These are phyloP conservation scores for Noctua janthina DNA, from an alignment of 2,888 invertebrate genomes.

Conservation along the genomic window DNA sequence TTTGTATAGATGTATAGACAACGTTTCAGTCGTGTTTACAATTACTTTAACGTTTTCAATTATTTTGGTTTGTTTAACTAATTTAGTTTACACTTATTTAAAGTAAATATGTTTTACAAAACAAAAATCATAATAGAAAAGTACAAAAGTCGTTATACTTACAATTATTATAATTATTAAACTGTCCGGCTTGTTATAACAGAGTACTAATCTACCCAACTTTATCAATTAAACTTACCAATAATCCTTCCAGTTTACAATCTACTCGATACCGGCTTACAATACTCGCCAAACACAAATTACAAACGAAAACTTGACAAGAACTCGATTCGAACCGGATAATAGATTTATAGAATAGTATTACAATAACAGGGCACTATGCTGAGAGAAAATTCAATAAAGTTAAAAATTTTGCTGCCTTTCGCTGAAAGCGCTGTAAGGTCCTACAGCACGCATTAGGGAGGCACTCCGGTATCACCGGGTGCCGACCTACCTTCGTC, in stretches of 20 bases:
- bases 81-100: not conserved
- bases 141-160: too few relatives aligned
- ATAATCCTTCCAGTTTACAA: not conserved
- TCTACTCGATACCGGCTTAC: conserved; percentile 4
- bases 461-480: too few relatives aligned
- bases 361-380: conserved; percentile 29
- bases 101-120: not conserved
- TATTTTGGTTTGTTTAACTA: too few relatives aligned
- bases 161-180: not conserved
- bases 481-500: too few relatives aligned
- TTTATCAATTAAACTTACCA: conserved; percentile 29
- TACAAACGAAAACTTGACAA: conserved; percentile 38
- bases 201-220: conserved; percentile 3
- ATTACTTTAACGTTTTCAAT: not conserved
- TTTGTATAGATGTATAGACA: too few relatives aligned
- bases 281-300: conserved; percentile 27
- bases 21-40: not conserved
- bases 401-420: conserved; percentile 34
- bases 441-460: conserved; percentile 10
- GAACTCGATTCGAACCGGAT: conserved; percentile 12
- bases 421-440: conserved; percentile 10
- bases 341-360: conserved; percentile 25
- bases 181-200: not conserved
- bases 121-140: not conserved
- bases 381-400: conserved; percentile 52